Conservation (phyloP, 2,113 vertebrate species). For the Antennarius striatus region DNA sequence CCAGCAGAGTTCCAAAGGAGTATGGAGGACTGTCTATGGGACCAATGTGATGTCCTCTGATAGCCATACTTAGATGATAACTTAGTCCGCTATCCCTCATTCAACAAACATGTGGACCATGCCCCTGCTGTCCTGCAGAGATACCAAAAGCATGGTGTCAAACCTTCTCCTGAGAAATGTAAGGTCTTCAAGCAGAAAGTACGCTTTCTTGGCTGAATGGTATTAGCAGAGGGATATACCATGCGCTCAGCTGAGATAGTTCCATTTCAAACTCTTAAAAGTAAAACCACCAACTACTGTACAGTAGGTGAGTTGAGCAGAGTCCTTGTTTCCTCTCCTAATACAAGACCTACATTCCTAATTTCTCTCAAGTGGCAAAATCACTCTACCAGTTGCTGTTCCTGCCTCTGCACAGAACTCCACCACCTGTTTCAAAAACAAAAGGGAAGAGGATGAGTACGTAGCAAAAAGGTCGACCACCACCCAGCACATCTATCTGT, state of each 20-base stretch:
- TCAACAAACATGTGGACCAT: conserved; percentile 4
- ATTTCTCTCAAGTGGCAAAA: not conserved
- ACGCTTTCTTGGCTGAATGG: not conserved
- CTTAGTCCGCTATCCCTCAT: not conserved
- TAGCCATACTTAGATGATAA: conserved; percentile 2
- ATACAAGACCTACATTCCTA: not conserved
- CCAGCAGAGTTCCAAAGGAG: not conserved
- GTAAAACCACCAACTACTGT: not conserved
- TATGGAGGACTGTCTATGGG: not conserved
- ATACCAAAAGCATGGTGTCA: conserved; percentile 15
- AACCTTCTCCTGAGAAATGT: conserved; percentile 8
- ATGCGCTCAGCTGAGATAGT: not conserved
- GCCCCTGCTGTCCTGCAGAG: not conserved
- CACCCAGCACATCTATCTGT: conserved; percentile 7
- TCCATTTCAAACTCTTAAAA: not conserved
- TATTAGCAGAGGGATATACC: not conserved
- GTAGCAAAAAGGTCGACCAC: not conserved
- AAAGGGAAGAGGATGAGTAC: not conserved
- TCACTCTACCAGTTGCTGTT: conserved; percentile 4
- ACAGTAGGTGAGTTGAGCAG: accelerated
- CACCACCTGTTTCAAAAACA: not conserved
- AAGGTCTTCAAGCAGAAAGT: conserved; percentile 6
- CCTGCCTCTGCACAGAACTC: too few relatives aligned
- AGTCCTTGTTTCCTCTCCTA: not conserved
- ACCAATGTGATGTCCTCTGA: not conserved